Base-by-base conservation (phyloP, 1,140 invertebrate species). In the Planococcus citri region DNA sequence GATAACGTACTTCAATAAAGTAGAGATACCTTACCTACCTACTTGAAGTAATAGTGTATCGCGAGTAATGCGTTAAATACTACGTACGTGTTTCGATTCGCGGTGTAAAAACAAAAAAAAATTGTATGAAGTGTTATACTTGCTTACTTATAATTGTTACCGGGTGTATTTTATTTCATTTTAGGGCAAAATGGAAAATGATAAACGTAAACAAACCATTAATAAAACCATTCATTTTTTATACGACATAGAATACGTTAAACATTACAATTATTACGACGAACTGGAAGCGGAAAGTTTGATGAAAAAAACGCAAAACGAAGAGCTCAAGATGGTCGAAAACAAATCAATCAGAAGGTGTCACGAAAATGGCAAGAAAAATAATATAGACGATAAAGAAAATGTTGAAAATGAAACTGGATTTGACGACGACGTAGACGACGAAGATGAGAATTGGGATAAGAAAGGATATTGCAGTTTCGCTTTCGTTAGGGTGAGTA, bases 211-310 rank as follows among this genome's bases (percentile, higher is more conserved):
- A 27, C 10, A 64, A 64, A 24, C 60, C 2, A 14, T 64, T 10
- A 64, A 24, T 24, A 64, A 64, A 64, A 64, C 22, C 17, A 64
- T 64, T 25, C 60, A 27, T 25, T 64, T 25, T 64, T 27, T 64
- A 27, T 64, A 64, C 60, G 60, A 64, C 17, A 64, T 64, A 10
- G 60, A 64, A 27, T 64, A 64, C 60, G 20, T 64, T 4, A 64
- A 64, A 27, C 60, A 64, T 17, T 64, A 64, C 25, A 64, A 64
- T 64, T 64, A 64, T 27, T 64, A 64, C 22, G 60, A 64, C 10
- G 60, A 64, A 24, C 9, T 64, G 22, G 60, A 64, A 64, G 21
- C 22, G 2, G 60, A 22, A 12, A 27, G 20, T 27, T 10, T 9
- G 10, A 6, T 25, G 21, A 64, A 25, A 64, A 27, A 25, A 6